Evolutionary conservation across 2,113 vertebrate genomes (phyloP).

Genomic region (Rhynchomys soricoides): DNA sequence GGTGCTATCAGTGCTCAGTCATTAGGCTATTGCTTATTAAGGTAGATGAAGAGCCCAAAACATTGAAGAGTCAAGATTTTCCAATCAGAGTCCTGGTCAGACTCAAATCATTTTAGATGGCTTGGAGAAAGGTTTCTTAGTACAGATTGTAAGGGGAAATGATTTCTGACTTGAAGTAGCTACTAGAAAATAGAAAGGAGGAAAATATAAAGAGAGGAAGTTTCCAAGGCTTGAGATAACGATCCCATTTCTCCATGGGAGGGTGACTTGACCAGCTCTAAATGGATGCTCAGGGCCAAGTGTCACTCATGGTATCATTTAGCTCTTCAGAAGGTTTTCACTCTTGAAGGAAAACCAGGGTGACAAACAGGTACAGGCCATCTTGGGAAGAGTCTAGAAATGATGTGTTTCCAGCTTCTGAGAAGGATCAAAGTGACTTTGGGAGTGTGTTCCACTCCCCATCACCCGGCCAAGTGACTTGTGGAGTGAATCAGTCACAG

Average conservation of each 20-base stretch:
- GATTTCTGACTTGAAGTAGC: not conserved
- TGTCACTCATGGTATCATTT: constrained; percentile 59
- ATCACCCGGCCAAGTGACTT: constrained; percentile 38
- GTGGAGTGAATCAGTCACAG: constrained; percentile 33
- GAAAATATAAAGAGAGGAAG: not conserved
- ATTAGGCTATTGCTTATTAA: not conserved
- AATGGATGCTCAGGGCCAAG: constrained; percentile 55
- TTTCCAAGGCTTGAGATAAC: not conserved
- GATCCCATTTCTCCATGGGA: not conserved
- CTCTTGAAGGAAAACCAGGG: constrained; percentile 57
- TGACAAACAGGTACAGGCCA: constrained; percentile 18
- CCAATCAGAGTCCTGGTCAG: not conserved
- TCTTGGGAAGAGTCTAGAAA: constrained; percentile 52
- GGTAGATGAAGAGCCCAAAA: not conserved
- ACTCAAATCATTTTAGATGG: not conserved
- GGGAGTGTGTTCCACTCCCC: constrained; percentile 5
- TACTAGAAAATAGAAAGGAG: not conserved
- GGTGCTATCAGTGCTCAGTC: not conserved
- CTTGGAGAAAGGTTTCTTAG: not conserved
- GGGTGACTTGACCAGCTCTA: constrained; percentile 19
- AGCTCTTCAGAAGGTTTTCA: constrained; percentile 71
- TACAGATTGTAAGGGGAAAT: not conserved
- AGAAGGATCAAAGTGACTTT: constrained; percentile 39
- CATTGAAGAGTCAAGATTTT: not conserved
- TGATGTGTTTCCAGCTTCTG: constrained; percentile 14